Percentiles rank a stretch among this genome's conserved stretches.
phyloP scores from a whole-genome alignment of 2,113 vertebrate genomes.

The Isurus oxyrinchus region DNA sequence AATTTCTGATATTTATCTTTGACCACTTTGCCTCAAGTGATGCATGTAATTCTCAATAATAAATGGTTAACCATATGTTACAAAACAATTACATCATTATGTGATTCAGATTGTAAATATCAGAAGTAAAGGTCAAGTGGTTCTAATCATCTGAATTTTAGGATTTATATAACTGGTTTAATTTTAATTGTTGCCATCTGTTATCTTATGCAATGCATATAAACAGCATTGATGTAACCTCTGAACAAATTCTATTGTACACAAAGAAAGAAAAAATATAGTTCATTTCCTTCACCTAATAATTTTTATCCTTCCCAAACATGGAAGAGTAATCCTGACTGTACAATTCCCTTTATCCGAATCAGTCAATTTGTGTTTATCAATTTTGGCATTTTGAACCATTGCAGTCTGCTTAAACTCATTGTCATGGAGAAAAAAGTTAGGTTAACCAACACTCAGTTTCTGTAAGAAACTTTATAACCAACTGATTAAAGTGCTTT shows the following conservation, averaged over 20 bases:
- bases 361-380: background rate
- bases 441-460: background rate
- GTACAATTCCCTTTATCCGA: background rate
- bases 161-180: slow-evolving; percentile 7
- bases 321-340: background rate
- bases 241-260: background rate
- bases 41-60: background rate
- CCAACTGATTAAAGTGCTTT: background rate
- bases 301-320: background rate
- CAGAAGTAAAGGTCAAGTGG: slow-evolving; percentile 19
- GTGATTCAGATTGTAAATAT: slow-evolving; percentile 19
- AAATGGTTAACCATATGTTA: background rate
- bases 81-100: background rate
- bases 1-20: background rate
- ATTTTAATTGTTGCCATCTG: slow-evolving; percentile 7
- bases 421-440: background rate
- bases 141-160: slow-evolving; percentile 7
- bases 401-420: background rate
- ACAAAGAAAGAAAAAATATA: background rate
- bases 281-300: background rate
- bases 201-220: background rate
- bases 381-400: background rate
- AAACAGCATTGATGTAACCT: background rate
- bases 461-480: background rate
- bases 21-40: background rate